phyloP scores from a whole-genome alignment of 2,797 vertebrate species.

The Glyptemys insculpta region DNA sequence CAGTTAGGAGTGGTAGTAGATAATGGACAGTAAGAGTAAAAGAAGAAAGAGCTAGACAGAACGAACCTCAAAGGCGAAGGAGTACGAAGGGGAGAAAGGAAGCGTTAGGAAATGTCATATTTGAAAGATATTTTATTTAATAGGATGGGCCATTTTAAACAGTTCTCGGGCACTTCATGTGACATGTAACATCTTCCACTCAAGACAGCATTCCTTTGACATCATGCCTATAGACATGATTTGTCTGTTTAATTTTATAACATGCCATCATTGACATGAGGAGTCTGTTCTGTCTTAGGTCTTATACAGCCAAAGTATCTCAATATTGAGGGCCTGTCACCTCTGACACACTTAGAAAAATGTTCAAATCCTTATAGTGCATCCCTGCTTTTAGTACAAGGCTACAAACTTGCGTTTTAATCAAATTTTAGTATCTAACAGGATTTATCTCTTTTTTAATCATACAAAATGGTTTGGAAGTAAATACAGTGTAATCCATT shows the following conservation, averaged over 20 bases:
- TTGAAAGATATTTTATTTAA: slow-evolving; percentile 50
- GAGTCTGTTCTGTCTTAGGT: background rate
- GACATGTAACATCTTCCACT: background rate
- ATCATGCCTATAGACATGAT: background rate
- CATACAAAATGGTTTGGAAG: background rate
- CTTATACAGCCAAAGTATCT: background rate
- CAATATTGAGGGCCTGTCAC: background rate
- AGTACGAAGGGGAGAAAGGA: background rate
- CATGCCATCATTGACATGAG: rapidly evolving
- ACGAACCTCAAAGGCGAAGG: background rate
- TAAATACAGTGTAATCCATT: background rate
- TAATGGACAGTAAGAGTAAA: background rate
- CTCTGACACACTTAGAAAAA: background rate
- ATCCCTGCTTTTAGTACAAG: background rate
- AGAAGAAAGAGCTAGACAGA: background rate
- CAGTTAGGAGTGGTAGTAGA: background rate
- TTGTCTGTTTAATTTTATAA: background rate
- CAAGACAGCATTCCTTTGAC: background rate
- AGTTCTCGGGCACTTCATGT: background rate
- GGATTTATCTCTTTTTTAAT: background rate
- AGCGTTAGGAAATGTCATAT: background rate
- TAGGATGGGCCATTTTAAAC: slow-evolving; percentile 50
- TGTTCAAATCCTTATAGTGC: background rate
- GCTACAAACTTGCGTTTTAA: background rate
- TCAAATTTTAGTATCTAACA: rapidly evolving